Conservation (phyloP, 1,140 invertebrate species). For the Ostrea edulis region DNA sequence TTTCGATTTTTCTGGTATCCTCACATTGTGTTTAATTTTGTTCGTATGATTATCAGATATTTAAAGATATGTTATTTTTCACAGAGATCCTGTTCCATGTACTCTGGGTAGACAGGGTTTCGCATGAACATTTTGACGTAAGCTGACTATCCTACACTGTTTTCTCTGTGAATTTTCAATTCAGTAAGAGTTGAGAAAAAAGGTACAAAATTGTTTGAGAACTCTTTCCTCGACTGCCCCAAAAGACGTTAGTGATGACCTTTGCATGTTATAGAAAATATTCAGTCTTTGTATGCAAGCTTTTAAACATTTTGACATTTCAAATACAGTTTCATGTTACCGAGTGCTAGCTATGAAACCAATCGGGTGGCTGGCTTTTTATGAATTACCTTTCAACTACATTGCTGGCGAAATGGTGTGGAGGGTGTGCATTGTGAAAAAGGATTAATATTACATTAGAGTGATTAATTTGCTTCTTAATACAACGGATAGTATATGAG, state of each 20-base stretch:
- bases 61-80: constrained; percentile 8
- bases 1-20: not conserved
- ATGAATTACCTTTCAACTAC: not conserved
- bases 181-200: not conserved
- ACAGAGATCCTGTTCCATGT: not conserved
- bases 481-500: constrained; percentile 15
- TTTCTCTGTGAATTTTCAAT: not conserved
- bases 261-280: constrained; percentile 17
- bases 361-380: constrained; percentile 6
- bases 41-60: constrained; percentile 5
- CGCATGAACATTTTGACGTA: not conserved
- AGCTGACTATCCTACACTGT: not conserved
- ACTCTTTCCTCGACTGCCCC: not conserved
- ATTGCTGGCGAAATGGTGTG: not conserved
- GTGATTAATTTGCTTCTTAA: constrained; percentile 8
- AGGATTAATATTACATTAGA: constrained; percentile 32
- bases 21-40: constrained; percentile 5
- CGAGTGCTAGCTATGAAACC: constrained; percentile 33
- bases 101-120: not conserved
- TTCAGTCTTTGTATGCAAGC: constrained; percentile 6
- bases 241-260: not conserved
- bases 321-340: constrained; percentile 30
- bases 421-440: not conserved
- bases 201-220: not conserved
- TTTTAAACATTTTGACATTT: constrained; percentile 36